Base-by-base conservation (phyloP, 2,888 invertebrate genomes). In the Drosophila lutescens region DNA sequence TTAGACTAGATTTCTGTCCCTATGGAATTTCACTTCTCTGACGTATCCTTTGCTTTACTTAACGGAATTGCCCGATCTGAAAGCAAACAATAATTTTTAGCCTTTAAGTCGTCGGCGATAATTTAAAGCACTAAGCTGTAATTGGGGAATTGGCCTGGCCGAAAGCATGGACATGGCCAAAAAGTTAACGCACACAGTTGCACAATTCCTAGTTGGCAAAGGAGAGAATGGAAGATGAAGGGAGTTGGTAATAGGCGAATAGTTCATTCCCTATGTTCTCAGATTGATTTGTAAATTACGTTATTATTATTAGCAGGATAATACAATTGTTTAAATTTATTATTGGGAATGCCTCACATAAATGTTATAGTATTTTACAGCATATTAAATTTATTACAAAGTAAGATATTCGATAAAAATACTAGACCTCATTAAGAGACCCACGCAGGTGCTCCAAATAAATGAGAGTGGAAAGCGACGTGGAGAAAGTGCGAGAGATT, bases 51-150 rank as follows among this genome's bases (percentile, higher is more conserved):
- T 15, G n/a, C 15, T 8, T 17, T 26, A 5, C 32, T 12, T 17
- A 34, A 13, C 4, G 47, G 32, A 47, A 12, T 1, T 20, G 12
- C 1, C 17, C 17, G 34, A 40, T 49, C 34, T 13, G 47, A 47
- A 12, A 36, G 43, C 32, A 63, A 49, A 50, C 50, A 26, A 43
- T 41, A 34, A 26, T 43, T 44, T 43, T 43, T 30, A 50, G 49
- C 43, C 56, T 53, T 68, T 36, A 68, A 63, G 68, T 56, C n/a
- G n/a, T n/a, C 40, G 30, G 40, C 30, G 34, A 34, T 34, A 46
- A 40, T 47, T 57, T 65, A 63, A 68, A 50, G 41, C 68, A 63
- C 68, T 68, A 63, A 68, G 57, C 68, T 63, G 68, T 63, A 53
- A 51, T 63, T 63, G 38, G 68, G 68, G 63, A 67, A 62, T 68